Conservation (phyloP, 1,140 invertebrate genomes). For the Hylaeus anthracinus region DNA sequence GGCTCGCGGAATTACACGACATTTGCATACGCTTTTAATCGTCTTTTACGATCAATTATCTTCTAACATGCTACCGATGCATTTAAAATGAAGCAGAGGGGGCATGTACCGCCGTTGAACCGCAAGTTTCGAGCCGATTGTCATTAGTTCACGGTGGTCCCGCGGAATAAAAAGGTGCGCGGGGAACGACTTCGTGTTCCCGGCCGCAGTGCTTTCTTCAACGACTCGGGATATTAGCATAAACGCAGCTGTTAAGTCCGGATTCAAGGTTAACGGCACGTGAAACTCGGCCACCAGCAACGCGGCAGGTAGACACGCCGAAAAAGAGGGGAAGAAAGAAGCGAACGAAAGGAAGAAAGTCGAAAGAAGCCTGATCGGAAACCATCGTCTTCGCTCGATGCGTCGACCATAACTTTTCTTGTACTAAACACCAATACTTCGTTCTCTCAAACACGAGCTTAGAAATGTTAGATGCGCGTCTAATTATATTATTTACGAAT, state of each 20-base stretch:
- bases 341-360: slow-evolving; percentile 6
- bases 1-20: not conserved
- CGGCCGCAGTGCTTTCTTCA: slow-evolving; percentile 31
- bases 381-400: slow-evolving; percentile 11
- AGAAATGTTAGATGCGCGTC: too few species aligned
- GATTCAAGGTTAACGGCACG: slow-evolving; percentile 62
- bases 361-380: slow-evolving; percentile 1
- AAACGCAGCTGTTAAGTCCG: slow-evolving; percentile 58
- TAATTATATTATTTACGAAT: too few species aligned
- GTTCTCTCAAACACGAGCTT: too few species aligned
- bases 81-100: slow-evolving; percentile 36
- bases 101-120: not conserved
- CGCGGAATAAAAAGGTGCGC: slow-evolving; percentile 25
- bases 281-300: slow-evolving; percentile 57
- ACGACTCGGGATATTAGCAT: slow-evolving; percentile 44
- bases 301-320: slow-evolving; percentile 38
- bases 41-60: slow-evolving; percentile 47
- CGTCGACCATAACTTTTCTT: too few species aligned
- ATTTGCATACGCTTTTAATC: slow-evolving; percentile 47
- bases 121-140: slow-evolving; percentile 36
- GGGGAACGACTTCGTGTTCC: not conserved
- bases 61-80: slow-evolving; percentile 46
- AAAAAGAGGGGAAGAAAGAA: slow-evolving; percentile 33
- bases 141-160: slow-evolving; percentile 41
- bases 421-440: too few species aligned